Evolutionary conservation across 1,140 invertebrate genomes (phyloP).

Genomic region (Eupristina koningsbergeri): DNA sequence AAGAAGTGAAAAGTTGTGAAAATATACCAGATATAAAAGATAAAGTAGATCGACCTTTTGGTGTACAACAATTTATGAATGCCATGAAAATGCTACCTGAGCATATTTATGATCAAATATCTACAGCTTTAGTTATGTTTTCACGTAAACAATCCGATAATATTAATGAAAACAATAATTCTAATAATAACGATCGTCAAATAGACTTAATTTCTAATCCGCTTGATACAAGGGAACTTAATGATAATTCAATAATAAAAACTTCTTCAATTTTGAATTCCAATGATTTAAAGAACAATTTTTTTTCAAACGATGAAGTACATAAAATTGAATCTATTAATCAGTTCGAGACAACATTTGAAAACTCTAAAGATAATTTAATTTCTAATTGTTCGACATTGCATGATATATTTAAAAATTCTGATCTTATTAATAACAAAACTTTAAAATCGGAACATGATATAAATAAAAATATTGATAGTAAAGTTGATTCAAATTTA

Average conservation of each 20-base stretch:
- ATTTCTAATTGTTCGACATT: background rate
- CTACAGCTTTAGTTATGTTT: constrained; percentile 62
- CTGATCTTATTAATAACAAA: background rate
- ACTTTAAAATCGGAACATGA: background rate
- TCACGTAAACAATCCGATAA: constrained; percentile 54
- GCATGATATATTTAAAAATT: background rate
- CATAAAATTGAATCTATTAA: background rate
- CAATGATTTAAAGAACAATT: background rate
- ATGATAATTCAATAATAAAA: background rate
- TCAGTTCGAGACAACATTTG: background rate
- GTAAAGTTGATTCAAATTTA: background rate
- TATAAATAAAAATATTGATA: background rate
- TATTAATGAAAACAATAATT: constrained; percentile 8
- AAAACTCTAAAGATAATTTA: background rate
- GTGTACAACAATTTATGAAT: constrained; percentile 64
- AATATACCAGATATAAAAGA: background rate
- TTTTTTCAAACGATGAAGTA: background rate
- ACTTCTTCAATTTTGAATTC: background rate
- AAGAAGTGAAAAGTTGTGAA: background rate
- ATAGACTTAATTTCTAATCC: background rate
- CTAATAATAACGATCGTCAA: too few relatives aligned
- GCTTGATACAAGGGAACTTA: background rate
- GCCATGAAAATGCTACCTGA: constrained; percentile 67
- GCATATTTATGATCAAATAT: constrained; percentile 64
- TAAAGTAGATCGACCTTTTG: constrained; percentile 48